Base-by-base conservation (phyloP, 1,140 invertebrate genomes). In the Ruditapes philippinarum region DNA sequence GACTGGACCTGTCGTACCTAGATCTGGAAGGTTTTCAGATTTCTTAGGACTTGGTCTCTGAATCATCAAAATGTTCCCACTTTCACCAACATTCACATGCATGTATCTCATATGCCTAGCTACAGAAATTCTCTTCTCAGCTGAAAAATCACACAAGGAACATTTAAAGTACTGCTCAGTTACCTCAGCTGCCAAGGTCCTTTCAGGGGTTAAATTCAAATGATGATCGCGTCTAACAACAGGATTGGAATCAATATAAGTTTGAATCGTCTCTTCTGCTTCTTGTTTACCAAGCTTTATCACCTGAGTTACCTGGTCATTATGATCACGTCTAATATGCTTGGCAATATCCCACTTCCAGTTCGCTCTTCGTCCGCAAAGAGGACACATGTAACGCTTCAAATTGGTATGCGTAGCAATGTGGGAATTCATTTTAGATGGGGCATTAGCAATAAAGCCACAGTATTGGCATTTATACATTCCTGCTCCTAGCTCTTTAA, bases 91-190 rank as follows among this genome's bases (percentile, higher is more conserved):
- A 33, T 22, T 78, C 0, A 78, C 31, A 96, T 99, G 98, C 87
- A 98, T 96, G n/a, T 97, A 97, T 3, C 90, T 83, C 86, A 99
- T 99, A 95, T 99, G 98, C 96, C 99, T 99, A 68, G 98, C 98
- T 85, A 99, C 98, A 54, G 87, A 89, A 73, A 89, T 82, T 83
- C 87, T 81, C 51, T 81, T 81, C 49, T 89, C 87, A 60, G 78
- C 79, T 25, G 87, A 89, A 42, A 82, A 89, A 42, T 74, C 68
- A 76, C 87, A 89, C 1, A 83, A 4, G 0, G 87, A 82, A 78
- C 87, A 89, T 60, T 89, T 89, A 45, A 60, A 89, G 57, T 73
- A 83, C n/a, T 74, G 42, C 0, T 57, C 73, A 54, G 49, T 25
- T 3, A n/a, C 0, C 22, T 73, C 31, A 40, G 22, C 19, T 22